Evolutionary conservation across 1,140 invertebrate genomes (phyloP).

Genomic region (Drosophila obscura): DNA sequence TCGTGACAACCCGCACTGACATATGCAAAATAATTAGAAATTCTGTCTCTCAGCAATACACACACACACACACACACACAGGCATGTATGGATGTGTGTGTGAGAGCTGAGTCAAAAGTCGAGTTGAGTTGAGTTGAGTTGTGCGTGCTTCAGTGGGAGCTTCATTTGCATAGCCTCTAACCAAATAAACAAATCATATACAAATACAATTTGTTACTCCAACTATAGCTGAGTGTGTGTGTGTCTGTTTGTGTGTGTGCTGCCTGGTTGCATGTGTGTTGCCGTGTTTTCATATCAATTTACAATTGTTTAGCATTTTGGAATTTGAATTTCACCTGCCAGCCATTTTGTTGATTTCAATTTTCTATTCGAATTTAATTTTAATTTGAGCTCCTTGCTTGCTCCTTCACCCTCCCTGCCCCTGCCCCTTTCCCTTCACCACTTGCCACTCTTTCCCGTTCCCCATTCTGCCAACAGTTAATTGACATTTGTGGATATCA

Average conservation of each 20-base stretch:
- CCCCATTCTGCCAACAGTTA: no score
- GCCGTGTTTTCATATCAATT: constrained; percentile 36
- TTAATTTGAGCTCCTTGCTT: not conserved
- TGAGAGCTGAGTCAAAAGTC: constrained; percentile 21
- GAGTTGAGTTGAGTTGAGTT: constrained; percentile 1
- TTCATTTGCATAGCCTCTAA: constrained; percentile 28
- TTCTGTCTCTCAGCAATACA: constrained; percentile 9
- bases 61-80: no score
- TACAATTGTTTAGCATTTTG: constrained; percentile 29
- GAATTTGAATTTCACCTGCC: constrained; percentile 12
- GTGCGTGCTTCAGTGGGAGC: constrained; percentile 9
- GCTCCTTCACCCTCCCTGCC: not conserved
- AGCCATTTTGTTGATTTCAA: constrained; percentile 32
- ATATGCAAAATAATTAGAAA: constrained; percentile 69
- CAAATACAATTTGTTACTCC: no score
- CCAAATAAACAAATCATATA: constrained; percentile 34
- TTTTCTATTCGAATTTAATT: constrained; percentile 25
- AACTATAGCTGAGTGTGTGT: not conserved
- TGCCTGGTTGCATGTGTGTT: constrained; percentile 1
- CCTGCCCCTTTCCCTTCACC: no score
- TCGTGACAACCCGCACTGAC: not conserved
- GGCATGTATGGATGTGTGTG: no score
- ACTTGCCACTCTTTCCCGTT: no score
- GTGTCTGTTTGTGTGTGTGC: constrained; percentile 1
- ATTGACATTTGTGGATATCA: no score